A percentile compares a stretch with the other conserved stretches of the same genome.
phyloP scores from a whole-genome alignment of 2,797 vertebrate genomes.

The Enoplosus armatus region DNA sequence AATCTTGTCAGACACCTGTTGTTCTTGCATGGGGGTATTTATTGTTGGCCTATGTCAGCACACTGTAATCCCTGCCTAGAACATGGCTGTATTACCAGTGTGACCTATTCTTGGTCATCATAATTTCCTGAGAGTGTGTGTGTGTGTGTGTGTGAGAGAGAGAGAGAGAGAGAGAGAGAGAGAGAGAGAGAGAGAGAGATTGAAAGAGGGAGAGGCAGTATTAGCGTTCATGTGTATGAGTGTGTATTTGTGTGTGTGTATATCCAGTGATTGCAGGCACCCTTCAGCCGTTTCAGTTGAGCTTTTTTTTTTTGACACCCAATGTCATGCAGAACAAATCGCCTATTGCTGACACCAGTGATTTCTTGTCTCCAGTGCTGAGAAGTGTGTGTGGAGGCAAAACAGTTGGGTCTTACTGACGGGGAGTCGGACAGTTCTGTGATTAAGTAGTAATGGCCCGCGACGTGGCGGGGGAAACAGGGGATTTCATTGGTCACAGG shows the following conservation, averaged over 20 bases:
- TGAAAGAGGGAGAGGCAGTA: slow-evolving; percentile 22
- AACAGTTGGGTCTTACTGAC: slow-evolving; percentile 70
- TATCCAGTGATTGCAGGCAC: slow-evolving; percentile 61
- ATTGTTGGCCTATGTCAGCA: slow-evolving; percentile 73
- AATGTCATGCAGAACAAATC: slow-evolving; percentile 80
- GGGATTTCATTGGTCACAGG: slow-evolving; percentile 62
- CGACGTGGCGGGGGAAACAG: slow-evolving; percentile 66
- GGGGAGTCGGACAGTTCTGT: slow-evolving; percentile 71
- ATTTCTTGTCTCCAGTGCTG: slow-evolving; percentile 69
- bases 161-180: too few relatives aligned
- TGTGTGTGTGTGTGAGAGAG: slow-evolving; percentile 22
- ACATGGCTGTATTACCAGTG: slow-evolving; percentile 64
- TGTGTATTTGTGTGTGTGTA: slow-evolving; percentile 37
- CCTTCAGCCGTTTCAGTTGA: slow-evolving; percentile 61
- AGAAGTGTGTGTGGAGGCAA: slow-evolving; percentile 76
- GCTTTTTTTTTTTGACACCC: slow-evolving; percentile 57
- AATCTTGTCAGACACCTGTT: slow-evolving; percentile 83
- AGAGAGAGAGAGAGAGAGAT: too few relatives aligned
- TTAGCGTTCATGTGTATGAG: slow-evolving; percentile 19
- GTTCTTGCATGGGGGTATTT: slow-evolving; percentile 68
- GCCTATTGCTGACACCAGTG: slow-evolving; percentile 76
- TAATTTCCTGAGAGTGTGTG: slow-evolving; percentile 63
- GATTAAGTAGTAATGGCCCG: slow-evolving; percentile 75
- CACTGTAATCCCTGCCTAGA: slow-evolving; percentile 72
- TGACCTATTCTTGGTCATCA: slow-evolving; percentile 77